These are phyloP conservation scores for Incurvaria masculella DNA, from an alignment of 2,888 invertebrate species.

Conservation along the genomic window DNA sequence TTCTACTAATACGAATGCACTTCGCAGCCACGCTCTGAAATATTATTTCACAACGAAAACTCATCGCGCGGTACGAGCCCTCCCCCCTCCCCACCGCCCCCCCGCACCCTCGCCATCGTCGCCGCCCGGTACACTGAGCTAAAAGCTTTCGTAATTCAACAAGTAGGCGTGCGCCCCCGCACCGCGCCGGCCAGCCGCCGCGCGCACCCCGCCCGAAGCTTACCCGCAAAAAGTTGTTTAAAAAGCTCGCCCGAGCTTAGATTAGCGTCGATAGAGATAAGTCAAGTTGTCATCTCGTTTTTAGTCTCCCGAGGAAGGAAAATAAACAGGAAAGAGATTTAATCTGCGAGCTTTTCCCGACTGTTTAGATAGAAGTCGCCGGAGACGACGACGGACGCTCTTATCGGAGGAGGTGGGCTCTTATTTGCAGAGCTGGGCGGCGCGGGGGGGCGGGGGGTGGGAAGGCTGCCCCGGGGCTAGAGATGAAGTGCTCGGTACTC, in stretches of 20 bases:
- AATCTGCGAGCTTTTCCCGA: constrained; percentile 48
- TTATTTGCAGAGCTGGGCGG: constrained; percentile 41
- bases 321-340: constrained; percentile 46
- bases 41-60: too few relatives aligned
- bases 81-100: not conserved
- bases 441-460: too few relatives aligned
- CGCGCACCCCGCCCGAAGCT: constrained; percentile 26
- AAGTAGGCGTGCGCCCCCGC: too few relatives aligned
- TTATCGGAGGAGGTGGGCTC: constrained; percentile 41
- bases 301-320: constrained; percentile 33
- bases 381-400: constrained; percentile 35
- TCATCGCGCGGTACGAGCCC: too few relatives aligned
- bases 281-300: constrained; percentile 39
- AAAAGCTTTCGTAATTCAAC: constrained; percentile 38
- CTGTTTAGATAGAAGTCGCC: constrained; percentile 51
- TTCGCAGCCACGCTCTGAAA: too few relatives aligned
- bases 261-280: constrained; percentile 39
- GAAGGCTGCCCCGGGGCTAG: too few relatives aligned
- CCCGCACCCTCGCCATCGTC: constrained; percentile 2
- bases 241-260: constrained; percentile 35
- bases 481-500: too few relatives aligned
- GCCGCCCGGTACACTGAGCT: not conserved
- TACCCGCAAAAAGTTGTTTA: constrained; percentile 31
- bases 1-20: too few relatives aligned
- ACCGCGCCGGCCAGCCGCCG: too few relatives aligned